A percentile compares a stretch with the other conserved stretches of the same genome.
phyloP scores from a whole-genome alignment of 2,113 vertebrate genomes.

The Cephalopterus ornatus region DNA sequence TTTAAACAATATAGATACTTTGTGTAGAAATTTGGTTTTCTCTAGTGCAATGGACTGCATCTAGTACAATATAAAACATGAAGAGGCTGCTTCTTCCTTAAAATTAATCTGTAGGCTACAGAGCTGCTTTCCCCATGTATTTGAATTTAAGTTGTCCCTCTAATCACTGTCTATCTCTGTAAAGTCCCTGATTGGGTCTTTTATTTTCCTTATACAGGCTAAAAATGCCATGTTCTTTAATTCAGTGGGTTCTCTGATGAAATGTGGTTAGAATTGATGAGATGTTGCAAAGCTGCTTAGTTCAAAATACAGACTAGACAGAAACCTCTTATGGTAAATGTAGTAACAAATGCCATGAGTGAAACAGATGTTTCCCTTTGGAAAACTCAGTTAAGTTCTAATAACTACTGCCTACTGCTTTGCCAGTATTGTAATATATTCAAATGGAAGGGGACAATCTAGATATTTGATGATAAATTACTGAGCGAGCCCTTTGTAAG shows the following conservation, averaged over 20 bases:
- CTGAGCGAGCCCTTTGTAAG: neutral
- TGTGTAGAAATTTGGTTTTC: neutral
- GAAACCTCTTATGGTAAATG: neutral
- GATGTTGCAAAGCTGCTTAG: slow-evolving; percentile 15
- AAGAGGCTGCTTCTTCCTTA: neutral
- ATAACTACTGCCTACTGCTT: neutral
- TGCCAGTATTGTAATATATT: neutral
- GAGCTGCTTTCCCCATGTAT: neutral
- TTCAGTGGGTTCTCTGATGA: slow-evolving; percentile 7
- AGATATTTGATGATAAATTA: neutral
- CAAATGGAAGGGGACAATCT: neutral
- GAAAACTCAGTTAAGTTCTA: neutral
- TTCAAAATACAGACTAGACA: neutral
- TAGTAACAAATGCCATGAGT: neutral
- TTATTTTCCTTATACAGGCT: neutral
- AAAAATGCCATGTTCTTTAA: neutral
- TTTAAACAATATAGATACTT: neutral
- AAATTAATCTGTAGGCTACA: neutral
- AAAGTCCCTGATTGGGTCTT: neutral
- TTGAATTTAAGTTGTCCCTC: slow-evolving; percentile 16
- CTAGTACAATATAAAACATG: neutral
- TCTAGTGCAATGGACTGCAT: neutral
- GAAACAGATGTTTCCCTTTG: slow-evolving; percentile 27
- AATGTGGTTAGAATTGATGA: slow-evolving; percentile 5
- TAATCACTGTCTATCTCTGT: neutral